Conservation (phyloP, 2,113 vertebrate genomes). For the Pteronura brasiliensis region DNA sequence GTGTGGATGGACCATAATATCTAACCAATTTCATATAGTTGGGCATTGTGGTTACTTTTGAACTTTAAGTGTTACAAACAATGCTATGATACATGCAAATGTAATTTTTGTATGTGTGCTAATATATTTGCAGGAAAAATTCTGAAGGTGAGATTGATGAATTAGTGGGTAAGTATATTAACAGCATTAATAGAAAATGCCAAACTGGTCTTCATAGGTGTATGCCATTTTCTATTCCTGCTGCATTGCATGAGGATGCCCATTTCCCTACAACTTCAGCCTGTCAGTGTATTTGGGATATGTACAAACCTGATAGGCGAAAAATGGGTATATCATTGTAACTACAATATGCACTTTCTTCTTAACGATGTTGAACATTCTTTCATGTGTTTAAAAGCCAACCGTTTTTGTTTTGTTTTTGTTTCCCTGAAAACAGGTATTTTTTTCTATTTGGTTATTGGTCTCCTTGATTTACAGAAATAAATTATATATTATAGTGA, state of each 20-base stretch:
- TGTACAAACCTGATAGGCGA: neutral
- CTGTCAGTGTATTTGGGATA: neutral
- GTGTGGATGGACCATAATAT: neutral
- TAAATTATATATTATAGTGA: neutral
- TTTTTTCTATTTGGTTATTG: neutral
- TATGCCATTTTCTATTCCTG: neutral
- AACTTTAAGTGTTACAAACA: neutral
- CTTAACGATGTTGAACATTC: neutral
- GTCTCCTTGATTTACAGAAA: slow-evolving; percentile 1
- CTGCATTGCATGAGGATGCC: neutral
- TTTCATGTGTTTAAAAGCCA: neutral
- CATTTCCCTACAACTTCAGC: neutral
- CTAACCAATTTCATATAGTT: neutral
- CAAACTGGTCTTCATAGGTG: neutral
- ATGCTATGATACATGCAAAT: neutral
- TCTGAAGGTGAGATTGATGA: neutral
- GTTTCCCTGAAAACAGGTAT: neutral
- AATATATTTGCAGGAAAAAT: slow-evolving; percentile 19
- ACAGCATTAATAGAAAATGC: neutral
- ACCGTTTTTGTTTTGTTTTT: neutral
- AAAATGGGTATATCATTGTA: neutral
- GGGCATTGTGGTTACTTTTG: neutral
- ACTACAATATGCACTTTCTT: neutral
- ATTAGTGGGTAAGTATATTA: neutral
- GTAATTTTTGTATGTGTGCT: neutral